phyloP scores from a whole-genome alignment of 1,140 invertebrate genomes.

The Apocrypta bakeri region DNA sequence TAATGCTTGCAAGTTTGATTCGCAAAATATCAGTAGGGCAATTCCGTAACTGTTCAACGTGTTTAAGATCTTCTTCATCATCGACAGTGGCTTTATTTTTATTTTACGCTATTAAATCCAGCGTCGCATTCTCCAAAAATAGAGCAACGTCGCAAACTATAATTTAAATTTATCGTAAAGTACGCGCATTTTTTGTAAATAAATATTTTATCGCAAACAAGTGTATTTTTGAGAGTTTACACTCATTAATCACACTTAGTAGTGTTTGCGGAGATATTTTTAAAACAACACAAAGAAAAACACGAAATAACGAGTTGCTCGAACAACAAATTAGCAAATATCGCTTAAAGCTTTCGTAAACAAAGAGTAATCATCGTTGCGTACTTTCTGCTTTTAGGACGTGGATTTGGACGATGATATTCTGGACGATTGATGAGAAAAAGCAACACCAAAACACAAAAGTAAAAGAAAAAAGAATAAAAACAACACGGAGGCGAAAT shows the following conservation, averaged over 20 bases:
- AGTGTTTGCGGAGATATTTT: neutral
- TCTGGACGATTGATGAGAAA: slow-evolving; percentile 70
- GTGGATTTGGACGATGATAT: slow-evolving; percentile 81
- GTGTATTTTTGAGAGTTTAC: neutral
- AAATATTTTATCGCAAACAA: slow-evolving; percentile 14
- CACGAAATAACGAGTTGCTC: neutral
- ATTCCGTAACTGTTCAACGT: too few relatives aligned
- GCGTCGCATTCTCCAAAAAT: too few relatives aligned
- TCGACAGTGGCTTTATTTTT: too few relatives aligned
- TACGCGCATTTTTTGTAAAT: too few relatives aligned
- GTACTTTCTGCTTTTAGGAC: slow-evolving; percentile 73
- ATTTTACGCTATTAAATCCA: too few relatives aligned
- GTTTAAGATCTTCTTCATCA: too few relatives aligned
- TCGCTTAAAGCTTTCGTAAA: slow-evolving; percentile 1
- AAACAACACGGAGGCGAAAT: neutral
- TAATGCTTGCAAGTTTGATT: too few relatives aligned
- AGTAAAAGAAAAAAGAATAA: slow-evolving; percentile 43
- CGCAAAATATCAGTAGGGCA: too few relatives aligned
- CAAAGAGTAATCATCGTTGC: neutral
- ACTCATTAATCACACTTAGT: neutral
- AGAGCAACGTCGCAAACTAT: too few relatives aligned
- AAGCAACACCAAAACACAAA: slow-evolving; percentile 31
- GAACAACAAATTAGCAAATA: slow-evolving; percentile 12
- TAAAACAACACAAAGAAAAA: neutral
- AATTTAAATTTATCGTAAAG: too few relatives aligned